phyloP scores from a whole-genome alignment of 2,888 invertebrate genomes.

The Ephialtes manifestator region DNA sequence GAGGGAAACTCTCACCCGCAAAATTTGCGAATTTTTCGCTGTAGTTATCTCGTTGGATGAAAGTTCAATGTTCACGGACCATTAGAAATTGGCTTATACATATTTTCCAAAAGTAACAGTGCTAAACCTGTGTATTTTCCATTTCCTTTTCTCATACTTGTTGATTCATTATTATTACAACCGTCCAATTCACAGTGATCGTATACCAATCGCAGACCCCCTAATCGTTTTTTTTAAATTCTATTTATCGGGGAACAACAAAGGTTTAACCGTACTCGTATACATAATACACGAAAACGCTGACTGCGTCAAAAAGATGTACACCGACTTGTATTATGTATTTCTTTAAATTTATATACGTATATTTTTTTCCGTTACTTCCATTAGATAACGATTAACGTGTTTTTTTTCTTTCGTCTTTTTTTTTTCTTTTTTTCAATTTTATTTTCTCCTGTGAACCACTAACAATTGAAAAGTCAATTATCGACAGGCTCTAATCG shows the following conservation, averaged over 20 bases:
- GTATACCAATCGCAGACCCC: too few species aligned
- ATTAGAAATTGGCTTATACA: slow-evolving; percentile 65
- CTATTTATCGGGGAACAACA: slow-evolving; percentile 65
- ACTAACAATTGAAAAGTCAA: slow-evolving; percentile 67
- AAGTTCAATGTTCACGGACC: slow-evolving; percentile 68
- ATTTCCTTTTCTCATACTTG: neutral
- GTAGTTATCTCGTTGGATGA: slow-evolving; percentile 56
- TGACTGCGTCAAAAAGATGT: slow-evolving; percentile 60
- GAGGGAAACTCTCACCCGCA: slow-evolving; percentile 68
- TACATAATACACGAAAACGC: slow-evolving; percentile 41
- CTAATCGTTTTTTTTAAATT: neutral
- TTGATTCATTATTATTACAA: too few species aligned
- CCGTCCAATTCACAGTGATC: too few species aligned
- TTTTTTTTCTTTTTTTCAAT: slow-evolving; percentile 37
- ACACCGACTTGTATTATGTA: slow-evolving; percentile 61
- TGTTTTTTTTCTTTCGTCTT: slow-evolving; percentile 48
- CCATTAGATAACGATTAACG: slow-evolving; percentile 67
- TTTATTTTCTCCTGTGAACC: slow-evolving; percentile 38
- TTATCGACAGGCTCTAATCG: slow-evolving; percentile 63
- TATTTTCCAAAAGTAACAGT: slow-evolving; percentile 58
- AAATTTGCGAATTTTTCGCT: slow-evolving; percentile 23
- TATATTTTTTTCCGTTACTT: slow-evolving; percentile 54
- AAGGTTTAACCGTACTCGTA: slow-evolving; percentile 53
- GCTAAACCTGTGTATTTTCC: slow-evolving; percentile 24
- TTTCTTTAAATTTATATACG: slow-evolving; percentile 55